Base-by-base conservation (phyloP, 2,797 vertebrate genomes). In the Poeciliopsis paucimaculata region DNA sequence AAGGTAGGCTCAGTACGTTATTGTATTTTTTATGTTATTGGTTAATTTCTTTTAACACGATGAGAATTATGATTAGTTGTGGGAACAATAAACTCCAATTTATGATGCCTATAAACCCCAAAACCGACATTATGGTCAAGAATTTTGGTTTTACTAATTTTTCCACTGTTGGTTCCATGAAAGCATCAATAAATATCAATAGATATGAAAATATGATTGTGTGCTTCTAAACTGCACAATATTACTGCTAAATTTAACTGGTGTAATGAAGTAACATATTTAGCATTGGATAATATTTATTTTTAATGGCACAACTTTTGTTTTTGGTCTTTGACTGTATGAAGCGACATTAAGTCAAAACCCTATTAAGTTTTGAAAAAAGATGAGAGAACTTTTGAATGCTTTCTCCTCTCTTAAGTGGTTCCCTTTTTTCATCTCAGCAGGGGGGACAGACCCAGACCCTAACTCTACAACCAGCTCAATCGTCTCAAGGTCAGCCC, bases 361-460 rank as follows among this genome's bases (percentile, higher is more conserved):
- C 10, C 10, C 53, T 55, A 55, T 13, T 28, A 60, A 60, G n/a
- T 60, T 13, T 60, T 60, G 55, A 64, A 60, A 64, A 64, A 34
- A 36, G 31, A 36, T n/a, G 3, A 2, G 7, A 60, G 57, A 31
- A 60, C 28, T 60, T 31, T 60, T 31, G 16, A 64, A 4, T 64
- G 36, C 34, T 41, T 68, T 26, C 16, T 70, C 20, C 10, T 70
- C 36, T 68, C 12, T 26, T 41, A 41, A 68, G 7, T 41, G 9
- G 46, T 34, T 36, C 39, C 1, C n/a, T 60, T 16, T 81, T 79
- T 78, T 89, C 36, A 62, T 36, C 77, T 80, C 85, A 94, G 92
- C 96, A 95, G 91, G 97, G 96, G 31, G 97, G 97, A 77, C 97
- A 96, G 90, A 89, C 97, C 0, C 98, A 97, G 94, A 96, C 97